Evolutionary conservation across 2,888 invertebrate genomes (phyloP).

Genomic region (Anoplius nigerrimus): DNA sequence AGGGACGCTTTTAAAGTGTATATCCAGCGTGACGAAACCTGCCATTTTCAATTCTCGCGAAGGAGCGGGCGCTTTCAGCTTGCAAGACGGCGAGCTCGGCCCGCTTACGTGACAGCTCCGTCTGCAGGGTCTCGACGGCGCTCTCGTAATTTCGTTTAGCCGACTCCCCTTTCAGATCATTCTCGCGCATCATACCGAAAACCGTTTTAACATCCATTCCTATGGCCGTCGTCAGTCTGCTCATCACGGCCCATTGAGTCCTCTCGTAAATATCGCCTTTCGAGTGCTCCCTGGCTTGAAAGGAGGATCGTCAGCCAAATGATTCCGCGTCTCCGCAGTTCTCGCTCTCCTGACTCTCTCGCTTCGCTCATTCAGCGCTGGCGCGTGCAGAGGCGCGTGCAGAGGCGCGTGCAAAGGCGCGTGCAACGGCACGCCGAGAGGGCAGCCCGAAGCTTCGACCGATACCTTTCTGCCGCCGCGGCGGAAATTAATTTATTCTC

Average conservation of each 20-base stretch:
- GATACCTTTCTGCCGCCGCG: constrained; percentile 43
- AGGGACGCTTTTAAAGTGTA: too few relatives aligned
- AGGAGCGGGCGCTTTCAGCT: constrained; percentile 20
- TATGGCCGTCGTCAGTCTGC: constrained; percentile 45
- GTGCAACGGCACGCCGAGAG: too few relatives aligned
- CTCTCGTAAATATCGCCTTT: constrained; percentile 50
- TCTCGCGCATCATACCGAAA: constrained; percentile 34
- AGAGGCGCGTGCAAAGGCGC: too few relatives aligned
- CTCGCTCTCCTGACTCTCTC: background rate
- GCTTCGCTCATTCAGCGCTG: background rate
- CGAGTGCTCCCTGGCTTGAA: constrained; percentile 35
- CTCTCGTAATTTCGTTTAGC: constrained; percentile 33
- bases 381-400: too few relatives aligned
- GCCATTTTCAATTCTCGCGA: constrained; percentile 37
- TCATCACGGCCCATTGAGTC: constrained; percentile 61
- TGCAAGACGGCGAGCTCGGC: constrained; percentile 28
- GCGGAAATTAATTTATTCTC: constrained; percentile 56
- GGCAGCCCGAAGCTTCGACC: constrained; percentile 28
- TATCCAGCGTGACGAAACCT: constrained; percentile 22
- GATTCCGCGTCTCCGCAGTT: constrained; percentile 13
- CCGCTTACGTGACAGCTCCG: constrained; percentile 22
- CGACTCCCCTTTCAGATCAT: constrained; percentile 30
- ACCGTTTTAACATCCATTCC: constrained; percentile 41
- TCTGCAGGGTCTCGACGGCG: constrained; percentile 9
- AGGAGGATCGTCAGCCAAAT: constrained; percentile 28